Conservation (phyloP, 2,113 vertebrate genomes). For the Zosterops hypoxanthus region DNA sequence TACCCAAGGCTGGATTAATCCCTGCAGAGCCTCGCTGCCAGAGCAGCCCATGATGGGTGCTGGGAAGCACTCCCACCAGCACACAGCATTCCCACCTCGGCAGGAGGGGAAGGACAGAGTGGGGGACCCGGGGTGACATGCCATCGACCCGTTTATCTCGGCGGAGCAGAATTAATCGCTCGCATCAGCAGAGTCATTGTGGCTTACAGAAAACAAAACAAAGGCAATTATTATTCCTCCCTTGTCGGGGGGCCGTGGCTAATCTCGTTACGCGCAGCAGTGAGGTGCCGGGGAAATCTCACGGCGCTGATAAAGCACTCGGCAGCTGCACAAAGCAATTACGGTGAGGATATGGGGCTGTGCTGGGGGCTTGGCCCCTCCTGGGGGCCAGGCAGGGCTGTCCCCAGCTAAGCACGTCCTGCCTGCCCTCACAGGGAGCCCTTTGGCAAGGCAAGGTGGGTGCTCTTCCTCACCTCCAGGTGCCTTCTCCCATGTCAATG, state of each 20-base stretch:
- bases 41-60: not conserved
- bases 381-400: not conserved
- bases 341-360: rapidly evolving
- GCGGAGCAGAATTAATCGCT: constrained; percentile 11
- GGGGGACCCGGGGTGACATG: not conserved
- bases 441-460: not conserved
- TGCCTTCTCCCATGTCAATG: rapidly evolving
- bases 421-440: not conserved
- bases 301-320: not conserved
- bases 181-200: not conserved
- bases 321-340: not conserved
- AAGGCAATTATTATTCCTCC: constrained; percentile 23
- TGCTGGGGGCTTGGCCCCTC: not conserved
- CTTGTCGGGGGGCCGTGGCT: not conserved
- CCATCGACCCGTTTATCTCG: not conserved
- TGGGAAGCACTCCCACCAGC: rapidly evolving
- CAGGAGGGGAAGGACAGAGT: not conserved
- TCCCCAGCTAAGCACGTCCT: not conserved
- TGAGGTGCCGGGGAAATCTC: not conserved
- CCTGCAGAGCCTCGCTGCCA: not conserved
- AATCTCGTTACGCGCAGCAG: not conserved
- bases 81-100: rapidly evolving
- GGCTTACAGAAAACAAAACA: constrained; percentile 39
- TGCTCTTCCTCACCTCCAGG: not conserved
- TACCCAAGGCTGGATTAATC: not conserved